Base-by-base conservation (phyloP, 2,113 vertebrate genomes). In the Lynx canadensis region DNA sequence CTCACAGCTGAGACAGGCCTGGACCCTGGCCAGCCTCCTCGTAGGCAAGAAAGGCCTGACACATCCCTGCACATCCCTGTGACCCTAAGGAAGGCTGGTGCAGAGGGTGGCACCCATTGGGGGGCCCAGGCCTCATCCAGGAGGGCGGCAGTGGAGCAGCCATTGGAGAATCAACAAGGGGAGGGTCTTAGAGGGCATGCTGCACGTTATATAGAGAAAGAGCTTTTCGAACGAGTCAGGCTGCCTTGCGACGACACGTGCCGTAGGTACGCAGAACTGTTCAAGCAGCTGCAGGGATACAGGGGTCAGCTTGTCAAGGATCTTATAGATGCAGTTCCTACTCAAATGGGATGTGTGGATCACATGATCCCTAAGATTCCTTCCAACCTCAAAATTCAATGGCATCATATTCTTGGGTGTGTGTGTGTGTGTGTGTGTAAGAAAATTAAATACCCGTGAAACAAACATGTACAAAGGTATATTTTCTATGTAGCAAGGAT, bases 401-500 rank as follows among this genome's bases (percentile, higher is more conserved):
- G 27, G 9, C 18, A 82, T 68, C 80, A 27, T 68, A 63, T 9
- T 57, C 73, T 12, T 81, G n/a, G n/a, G 29, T 45, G 45, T 45
- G 45, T 45, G 45, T 45, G 45, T 65, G 55, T 16, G 36, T 27
- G 38, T 68, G 73, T 55, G 36, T 10, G 25, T 57, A 8, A 98
- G 69, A 98, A 97, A 97, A 87, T 0, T 79, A 95, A 91, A 91
- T 23, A 29, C 95, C 84, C 7, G 48, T 27, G 65, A 89, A 55
- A 66, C 15, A 91, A 69, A 31, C 87, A 96, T 74, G 21, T 31
- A 31, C 33, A 33, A 94, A 41, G 21, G 27, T 31, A 2, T 0
- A 4, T 50, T 66, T 94, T 1, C 66, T 86, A 91, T 3, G 45
- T 68, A 85, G n/a, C 74, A 96, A 94, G 23, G 69, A 96, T 55